Base-by-base conservation (phyloP, 2,888 invertebrate genomes). In the Amorpha juglandis region DNA sequence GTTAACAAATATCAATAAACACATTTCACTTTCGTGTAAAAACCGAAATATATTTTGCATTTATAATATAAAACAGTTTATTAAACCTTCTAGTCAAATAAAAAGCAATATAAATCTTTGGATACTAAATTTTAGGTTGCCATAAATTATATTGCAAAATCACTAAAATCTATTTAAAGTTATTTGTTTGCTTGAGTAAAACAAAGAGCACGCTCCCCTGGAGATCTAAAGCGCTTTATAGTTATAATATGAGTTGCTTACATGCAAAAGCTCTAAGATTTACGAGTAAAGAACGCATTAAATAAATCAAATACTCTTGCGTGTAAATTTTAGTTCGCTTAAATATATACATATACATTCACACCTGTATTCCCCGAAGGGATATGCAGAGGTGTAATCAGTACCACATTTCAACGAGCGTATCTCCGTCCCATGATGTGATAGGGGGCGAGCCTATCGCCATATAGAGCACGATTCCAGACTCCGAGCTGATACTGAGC, bases 211-310 rank as follows among this genome's bases (percentile, higher is more conserved):
- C 9, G n/a, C 53, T 53, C 12, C 42, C 42, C 42, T 19, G 4
- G 58, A 12, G 58, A 42, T 11, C 12, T 11, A 21, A 21, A 50
- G 6, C 38, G 42, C 42, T 11, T 58, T 55, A 52, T 53, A 53
- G 58, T 58, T 58, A 11, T 58, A 16, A 27, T 27, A 27, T 27
- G 27, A 58, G 14, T 52, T 19, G 11, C 38, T 35, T 58, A 51
- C 58, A 53, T 63, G 67, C 53, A 63, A 55, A 55, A 42, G 38
- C 38, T 42, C 12, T 58, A 42, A 58, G 58, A 58, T 58, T 58
- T 58, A 58, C 19, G 58, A 58, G 58, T 19, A 14, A 12, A 38
- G 33, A 58, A 42, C 42, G 58, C 58, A 42, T 42, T 58, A 58
- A 55, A 38, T 55, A 55, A 58, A 58, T 58, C 55, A 38, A 19